A percentile compares a stretch with the other conserved stretches of the same genome.
Evolutionary conservation across 1,140 invertebrate genomes (phyloP).

Genomic region (Drosophila parvula): DNA sequence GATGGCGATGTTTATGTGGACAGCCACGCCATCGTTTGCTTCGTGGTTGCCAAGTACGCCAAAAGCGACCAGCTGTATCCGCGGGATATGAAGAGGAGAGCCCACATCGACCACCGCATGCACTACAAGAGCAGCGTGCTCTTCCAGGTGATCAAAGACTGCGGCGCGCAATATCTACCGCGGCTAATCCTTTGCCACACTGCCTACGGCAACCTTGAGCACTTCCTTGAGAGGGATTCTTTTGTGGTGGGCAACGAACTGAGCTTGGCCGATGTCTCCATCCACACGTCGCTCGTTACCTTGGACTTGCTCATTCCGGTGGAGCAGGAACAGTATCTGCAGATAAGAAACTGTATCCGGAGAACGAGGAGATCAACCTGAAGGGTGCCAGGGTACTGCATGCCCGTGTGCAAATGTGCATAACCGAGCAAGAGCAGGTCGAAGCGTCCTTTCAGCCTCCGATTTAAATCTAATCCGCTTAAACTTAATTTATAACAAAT

Average conservation of each 20-base stretch:
- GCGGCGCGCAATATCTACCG: constrained; percentile 80
- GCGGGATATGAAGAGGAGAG: constrained; percentile 87
- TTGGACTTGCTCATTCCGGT: constrained; percentile 78
- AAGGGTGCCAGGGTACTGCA: constrained; percentile 60
- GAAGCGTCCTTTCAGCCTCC: neutral
- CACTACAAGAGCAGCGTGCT: constrained; percentile 90
- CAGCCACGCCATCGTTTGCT: constrained; percentile 89
- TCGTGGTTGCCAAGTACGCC: constrained; percentile 89
- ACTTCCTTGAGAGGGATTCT: constrained; percentile 77
- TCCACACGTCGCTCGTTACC: constrained; percentile 83
- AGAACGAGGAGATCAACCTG: constrained; percentile 70
- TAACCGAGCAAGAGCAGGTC: constrained; percentile 48
- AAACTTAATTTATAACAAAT: too few relatives aligned
- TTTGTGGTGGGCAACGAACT: constrained; percentile 85
- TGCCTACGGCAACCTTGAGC: constrained; percentile 85
- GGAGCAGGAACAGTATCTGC: constrained; percentile 47
- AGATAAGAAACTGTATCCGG: constrained; percentile 50
- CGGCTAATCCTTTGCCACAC: constrained; percentile 84
- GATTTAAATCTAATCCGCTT: too few relatives aligned
- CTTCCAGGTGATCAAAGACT: constrained; percentile 83
- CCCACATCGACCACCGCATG: constrained; percentile 88
- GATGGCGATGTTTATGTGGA: constrained; percentile 87
- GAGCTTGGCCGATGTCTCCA: constrained; percentile 87
- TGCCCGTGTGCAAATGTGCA: constrained; percentile 53
- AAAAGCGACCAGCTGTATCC: constrained; percentile 88